Percentiles rank a stretch among this genome's conserved stretches.
phyloP scores from a whole-genome alignment of 2,888 invertebrate species.

The Hanleya hanleyi region DNA sequence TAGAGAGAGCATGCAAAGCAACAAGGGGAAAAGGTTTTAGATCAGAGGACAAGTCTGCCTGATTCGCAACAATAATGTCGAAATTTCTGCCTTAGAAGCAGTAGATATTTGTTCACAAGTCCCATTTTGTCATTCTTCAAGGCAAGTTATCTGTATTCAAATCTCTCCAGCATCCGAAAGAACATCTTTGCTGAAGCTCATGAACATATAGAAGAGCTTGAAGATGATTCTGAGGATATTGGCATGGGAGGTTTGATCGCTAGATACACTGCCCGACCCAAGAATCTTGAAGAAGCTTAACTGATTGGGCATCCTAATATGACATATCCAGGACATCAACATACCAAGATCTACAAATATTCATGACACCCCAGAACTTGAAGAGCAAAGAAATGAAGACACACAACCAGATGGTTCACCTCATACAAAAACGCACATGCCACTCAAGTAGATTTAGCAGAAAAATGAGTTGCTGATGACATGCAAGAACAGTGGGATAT shows the following conservation, averaged over 20 bases:
- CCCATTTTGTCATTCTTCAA: neutral
- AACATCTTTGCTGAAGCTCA: too few species aligned
- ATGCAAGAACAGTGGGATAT: neutral
- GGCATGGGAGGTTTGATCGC: neutral
- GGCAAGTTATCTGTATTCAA: neutral
- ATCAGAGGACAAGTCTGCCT: neutral
- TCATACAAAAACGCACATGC: neutral
- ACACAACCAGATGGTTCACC: neutral
- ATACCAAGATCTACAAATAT: neutral
- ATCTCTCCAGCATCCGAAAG: neutral
- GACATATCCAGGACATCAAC: too few species aligned
- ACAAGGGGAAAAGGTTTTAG: neutral
- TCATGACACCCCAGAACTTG: neutral
- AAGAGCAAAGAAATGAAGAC: neutral
- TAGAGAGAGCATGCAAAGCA: neutral
- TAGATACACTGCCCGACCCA: neutral
- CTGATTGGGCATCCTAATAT: neutral
- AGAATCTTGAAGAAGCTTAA: neutral
- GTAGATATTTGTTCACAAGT: neutral
- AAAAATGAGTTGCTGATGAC: neutral
- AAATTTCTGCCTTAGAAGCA: neutral
- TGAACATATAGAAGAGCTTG: neutral
- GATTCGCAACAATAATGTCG: neutral
- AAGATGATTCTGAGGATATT: neutral
- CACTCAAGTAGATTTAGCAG: too few species aligned